These are phyloP conservation scores for Haemorhous mexicanus DNA, from an alignment of 2,113 vertebrate genomes.

Conservation along the genomic window DNA sequence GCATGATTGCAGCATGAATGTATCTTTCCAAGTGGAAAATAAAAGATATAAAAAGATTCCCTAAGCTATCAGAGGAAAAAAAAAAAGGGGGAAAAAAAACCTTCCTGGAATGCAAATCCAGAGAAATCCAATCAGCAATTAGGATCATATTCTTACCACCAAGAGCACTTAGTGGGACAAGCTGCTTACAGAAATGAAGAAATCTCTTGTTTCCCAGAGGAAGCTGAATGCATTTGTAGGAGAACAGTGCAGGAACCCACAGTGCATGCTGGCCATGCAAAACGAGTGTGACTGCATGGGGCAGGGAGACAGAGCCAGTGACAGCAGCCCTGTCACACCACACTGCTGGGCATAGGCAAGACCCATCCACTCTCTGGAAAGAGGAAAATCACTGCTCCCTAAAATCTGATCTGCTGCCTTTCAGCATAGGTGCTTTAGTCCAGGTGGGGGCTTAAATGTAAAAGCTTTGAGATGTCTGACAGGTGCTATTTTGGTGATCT, in stretches of 20 bases:
- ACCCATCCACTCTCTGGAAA: neutral
- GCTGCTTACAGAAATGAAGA: neutral
- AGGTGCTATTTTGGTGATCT: neutral
- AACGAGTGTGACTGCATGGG: accelerated
- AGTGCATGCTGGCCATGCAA: accelerated
- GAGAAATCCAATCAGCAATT: neutral
- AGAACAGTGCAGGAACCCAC: neutral
- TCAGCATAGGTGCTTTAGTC: neutral
- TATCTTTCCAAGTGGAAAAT: neutral
- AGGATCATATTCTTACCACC: neutral
- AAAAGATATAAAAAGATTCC: neutral
- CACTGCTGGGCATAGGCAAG: neutral
- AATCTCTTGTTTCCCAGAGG: neutral
- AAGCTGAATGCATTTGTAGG: neutral
- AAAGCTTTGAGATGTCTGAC: neutral
- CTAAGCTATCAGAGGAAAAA: neutral
- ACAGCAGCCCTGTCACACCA: neutral
- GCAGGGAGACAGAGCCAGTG: accelerated
- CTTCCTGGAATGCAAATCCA: neutral
- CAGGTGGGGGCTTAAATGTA: neutral
- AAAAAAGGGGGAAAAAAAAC: too few species aligned
- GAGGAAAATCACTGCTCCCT: neutral
- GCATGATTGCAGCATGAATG: neutral
- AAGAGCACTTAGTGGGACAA: neutral
- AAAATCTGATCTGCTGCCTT: neutral